These are phyloP conservation scores for Melanotaenia trifasciata DNA, from an alignment of 2,797 vertebrate species.

Conservation along the genomic window DNA sequence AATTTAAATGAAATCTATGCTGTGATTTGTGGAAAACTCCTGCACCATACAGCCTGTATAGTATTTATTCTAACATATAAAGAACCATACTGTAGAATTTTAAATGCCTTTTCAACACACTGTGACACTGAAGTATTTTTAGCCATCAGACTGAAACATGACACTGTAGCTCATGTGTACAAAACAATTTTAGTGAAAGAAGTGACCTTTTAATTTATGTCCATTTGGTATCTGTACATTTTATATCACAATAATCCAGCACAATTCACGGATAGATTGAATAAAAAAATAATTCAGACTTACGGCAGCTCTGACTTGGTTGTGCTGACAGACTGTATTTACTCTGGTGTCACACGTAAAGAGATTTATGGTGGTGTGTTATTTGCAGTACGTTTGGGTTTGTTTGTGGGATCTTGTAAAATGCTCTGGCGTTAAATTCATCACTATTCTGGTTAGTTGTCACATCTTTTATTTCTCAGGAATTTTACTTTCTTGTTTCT, in stretches of 20 bases:
- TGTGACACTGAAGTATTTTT: conserved; percentile 68
- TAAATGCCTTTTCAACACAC: conserved; percentile 63
- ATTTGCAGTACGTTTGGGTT: conserved; percentile 23
- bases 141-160: conserved; percentile 39
- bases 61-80: conserved; percentile 47
- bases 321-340: conserved; percentile 7
- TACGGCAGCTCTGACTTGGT: conserved; percentile 38
- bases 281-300: conserved; percentile 1
- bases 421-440: conserved; percentile 46
- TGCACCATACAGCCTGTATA: conserved; percentile 56
- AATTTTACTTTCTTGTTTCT: conserved; percentile 50
- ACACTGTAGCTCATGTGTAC: conserved; percentile 33
- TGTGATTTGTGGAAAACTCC: conserved; percentile 35
- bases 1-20: conserved; percentile 40
- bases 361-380: not conserved
- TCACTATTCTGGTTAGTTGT: conserved; percentile 12
- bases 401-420: conserved; percentile 30
- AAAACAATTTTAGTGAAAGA: conserved; percentile 14
- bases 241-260: conserved; percentile 15
- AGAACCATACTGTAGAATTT: conserved; percentile 53
- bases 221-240: conserved; percentile 17
- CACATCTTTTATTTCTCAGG: conserved; percentile 75
- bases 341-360: conserved; percentile 14
- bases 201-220: conserved; percentile 53
- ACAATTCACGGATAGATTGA: conserved; percentile 10